Evolutionary conservation across 2,113 vertebrate genomes (phyloP), one percentile per base, ranked within the genome.

Genomic region (Chamaetylas fuelleborni): DNA sequence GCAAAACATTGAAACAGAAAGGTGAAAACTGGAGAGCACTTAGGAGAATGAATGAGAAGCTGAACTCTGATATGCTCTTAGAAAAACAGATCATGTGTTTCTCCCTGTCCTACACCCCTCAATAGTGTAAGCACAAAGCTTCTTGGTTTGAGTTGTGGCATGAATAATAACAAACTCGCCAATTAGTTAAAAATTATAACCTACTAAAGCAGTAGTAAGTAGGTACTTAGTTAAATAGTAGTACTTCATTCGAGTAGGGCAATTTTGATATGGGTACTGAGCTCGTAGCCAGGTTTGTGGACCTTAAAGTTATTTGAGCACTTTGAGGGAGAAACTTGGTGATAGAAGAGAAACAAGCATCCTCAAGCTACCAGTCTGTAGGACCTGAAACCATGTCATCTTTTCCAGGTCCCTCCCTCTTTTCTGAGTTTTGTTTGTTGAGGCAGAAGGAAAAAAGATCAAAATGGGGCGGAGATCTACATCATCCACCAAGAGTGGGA

Each of bases 401-500:
- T 84, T 88, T 97, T 90, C 15, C 92, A 98, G 97, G 69, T 71
- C 29, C 28, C 69, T 86, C 54, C 65, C 26, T 74, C 31, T 33
- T 67, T 54, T 48, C 88, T 51, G 40, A 60, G 24, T 25, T 33
- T 24, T 5, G 10, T 34, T 31, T 76, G 79, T 93, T 91, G 85
- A 98, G 42, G 34, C 16, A 31, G 74, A 92, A 89, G n/a, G 20
- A 81, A 42, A 65, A 65, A 20, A 60, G 29, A 80, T 51, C 97
- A 98, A 96, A 90, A 99, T 99, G 99, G 99, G 99, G 89, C 98
- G 99, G 74, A 98, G 99, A 96, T 99, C 99, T 17, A 99, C 99
- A 42, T 99, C 99, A 72, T 99, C 99, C 99, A 99, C 99, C 98
- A 99, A 99, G 98, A 99, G 99, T 98, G 99, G 99, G 96, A 99